Base-by-base conservation (phyloP, 2,797 vertebrate species). In the Trachops cirrhosus region DNA sequence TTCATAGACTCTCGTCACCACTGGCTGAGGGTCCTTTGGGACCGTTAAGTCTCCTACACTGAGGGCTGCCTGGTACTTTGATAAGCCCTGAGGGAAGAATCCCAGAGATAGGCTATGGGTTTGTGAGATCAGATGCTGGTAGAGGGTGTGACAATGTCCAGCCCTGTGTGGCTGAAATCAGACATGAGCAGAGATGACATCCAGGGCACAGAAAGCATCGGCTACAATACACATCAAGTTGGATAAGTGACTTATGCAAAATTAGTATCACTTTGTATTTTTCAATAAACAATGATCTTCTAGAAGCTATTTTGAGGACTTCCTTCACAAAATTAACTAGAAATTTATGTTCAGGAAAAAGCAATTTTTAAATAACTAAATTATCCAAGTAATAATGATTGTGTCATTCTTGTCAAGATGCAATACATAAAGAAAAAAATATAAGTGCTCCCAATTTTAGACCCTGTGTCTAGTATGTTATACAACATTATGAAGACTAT, bases 331-430 rank as follows among this genome's bases (percentile, higher is more conserved):
- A 75, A 84, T 77, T 77, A 88, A 54, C 54, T 44, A 29, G 21
- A 86, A 84, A 84, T 24, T 82, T 41, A 46, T 19, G 34, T 44
- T 52, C 3, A 92, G 50, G 19, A 5, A 75, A 82, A 95, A 78
- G 54, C 3, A 46, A 21, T 92, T 54, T 71, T 52, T 15, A 19
- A 80, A 82, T 19, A 71, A 80, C 9, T 62, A 2, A 57, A 15
- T 70, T 46, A 82, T 29, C 26, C 44, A 82, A 80, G n/a, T 21
- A 50, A 41, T 68, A 19, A 52, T 70, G 39, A 75, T 22, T 41
- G 44, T 37, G 24, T 29, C 71, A 12, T 37, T 74, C 32, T 62
- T 90, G 41, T 15, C 29, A 84, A 93, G 74, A 79, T 71, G 16
- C 11, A 68, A 75, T 1, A 57, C 26, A 89, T 19, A 86, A 57